Evolutionary conservation across 2,797 vertebrate species (phyloP).

Genomic region (Pseudochirops corinnae): DNA sequence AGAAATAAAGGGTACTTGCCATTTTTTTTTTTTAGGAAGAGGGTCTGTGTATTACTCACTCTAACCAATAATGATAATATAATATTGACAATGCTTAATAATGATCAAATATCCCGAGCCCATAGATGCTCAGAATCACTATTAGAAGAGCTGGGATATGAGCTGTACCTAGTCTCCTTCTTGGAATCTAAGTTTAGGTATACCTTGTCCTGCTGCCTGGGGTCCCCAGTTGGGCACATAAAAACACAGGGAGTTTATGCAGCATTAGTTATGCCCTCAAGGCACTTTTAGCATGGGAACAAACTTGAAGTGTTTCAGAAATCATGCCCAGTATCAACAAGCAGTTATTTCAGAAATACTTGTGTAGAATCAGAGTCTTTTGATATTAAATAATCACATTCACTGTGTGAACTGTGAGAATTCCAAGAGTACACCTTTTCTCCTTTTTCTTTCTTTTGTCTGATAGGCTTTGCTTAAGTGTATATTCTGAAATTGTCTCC

Average conservation of each 20-base stretch:
- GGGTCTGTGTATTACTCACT: not conserved
- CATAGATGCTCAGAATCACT: not conserved
- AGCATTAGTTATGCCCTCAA: constrained; percentile 4
- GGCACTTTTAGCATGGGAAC: constrained; percentile 4
- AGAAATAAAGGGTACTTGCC: constrained; percentile 10
- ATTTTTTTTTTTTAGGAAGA: constrained; percentile 10
- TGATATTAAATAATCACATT: not conserved
- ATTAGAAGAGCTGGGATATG: not conserved
- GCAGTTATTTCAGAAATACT: not conserved
- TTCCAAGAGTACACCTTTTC: constrained; percentile 31
- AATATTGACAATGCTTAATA: not conserved
- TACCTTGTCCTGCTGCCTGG: not conserved
- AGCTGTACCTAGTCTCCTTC: not conserved
- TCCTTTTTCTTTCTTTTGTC: constrained; percentile 60
- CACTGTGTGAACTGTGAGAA: constrained; percentile 7
- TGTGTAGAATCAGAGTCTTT: not conserved
- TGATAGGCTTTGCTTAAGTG: constrained; percentile 67
- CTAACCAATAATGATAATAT: not conserved
- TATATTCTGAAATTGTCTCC: constrained; percentile 65
- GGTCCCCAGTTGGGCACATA: not conserved
- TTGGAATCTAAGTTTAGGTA: not conserved
- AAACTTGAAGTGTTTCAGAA: not conserved
- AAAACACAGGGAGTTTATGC: not conserved
- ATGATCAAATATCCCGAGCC: not conserved
- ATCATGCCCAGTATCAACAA: not conserved